A percentile compares a stretch with the other conserved stretches of the same genome.
Conservation (phyloP, 2,797 vertebrate species). For the Lithobates sylvaticus region DNA sequence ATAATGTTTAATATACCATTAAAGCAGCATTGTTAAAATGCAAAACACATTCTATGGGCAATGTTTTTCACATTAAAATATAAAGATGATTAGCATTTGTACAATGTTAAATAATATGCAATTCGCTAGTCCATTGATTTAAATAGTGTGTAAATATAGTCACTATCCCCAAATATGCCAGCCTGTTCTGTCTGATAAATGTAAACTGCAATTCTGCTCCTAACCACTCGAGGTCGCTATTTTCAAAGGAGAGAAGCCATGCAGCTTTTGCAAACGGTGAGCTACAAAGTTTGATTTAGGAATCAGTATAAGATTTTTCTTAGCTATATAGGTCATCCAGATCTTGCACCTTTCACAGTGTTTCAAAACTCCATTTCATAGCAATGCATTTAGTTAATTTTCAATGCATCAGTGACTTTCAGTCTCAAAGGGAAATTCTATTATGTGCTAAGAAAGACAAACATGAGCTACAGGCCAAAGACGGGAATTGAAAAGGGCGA, state of each 20-base stretch:
- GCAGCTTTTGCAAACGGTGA: background rate
- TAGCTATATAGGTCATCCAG: no score
- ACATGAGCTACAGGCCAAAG: conserved; percentile 23
- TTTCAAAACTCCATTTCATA: conserved; percentile 3
- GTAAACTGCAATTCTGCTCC: conserved; percentile 4
- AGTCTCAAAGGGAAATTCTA: conserved; percentile 16
- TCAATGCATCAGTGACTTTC: background rate
- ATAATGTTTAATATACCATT: no score
- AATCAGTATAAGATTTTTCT: no score
- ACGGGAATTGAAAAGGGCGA: background rate
- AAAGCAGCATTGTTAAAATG: no score
- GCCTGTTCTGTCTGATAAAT: background rate
- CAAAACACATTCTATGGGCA: no score
- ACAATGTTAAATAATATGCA: background rate
- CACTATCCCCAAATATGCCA: background rate
- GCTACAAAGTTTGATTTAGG: background rate
- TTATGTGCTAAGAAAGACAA: background rate
- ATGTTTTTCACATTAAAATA: no score
- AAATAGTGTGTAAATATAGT: background rate
- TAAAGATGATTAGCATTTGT: background rate
- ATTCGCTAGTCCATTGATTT: background rate
- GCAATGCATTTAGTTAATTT: background rate
- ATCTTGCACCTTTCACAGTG: background rate
- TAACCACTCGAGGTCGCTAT: conserved; percentile 43
- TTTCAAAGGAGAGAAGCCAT: conserved; percentile 8